Evolutionary conservation across 2,113 vertebrate species (phyloP), one percentile per base, ranked within the genome.

Genomic region (Platichthys flesus): DNA sequence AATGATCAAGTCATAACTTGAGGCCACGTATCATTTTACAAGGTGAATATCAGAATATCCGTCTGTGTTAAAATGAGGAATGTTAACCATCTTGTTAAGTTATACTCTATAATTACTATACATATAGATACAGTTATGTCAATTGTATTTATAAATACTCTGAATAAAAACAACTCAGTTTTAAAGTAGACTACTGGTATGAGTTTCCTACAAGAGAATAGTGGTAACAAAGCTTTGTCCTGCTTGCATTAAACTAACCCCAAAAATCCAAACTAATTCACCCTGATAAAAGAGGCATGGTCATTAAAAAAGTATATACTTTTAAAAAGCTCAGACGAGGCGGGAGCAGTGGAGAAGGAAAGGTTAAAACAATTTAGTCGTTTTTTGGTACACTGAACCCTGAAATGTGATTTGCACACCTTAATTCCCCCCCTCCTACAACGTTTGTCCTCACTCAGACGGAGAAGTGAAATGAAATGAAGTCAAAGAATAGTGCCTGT

Each of bases 381-480:
- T 77, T 87, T 84, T 88, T 88, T 85, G 87, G 89, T 91, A 92
- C 78, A 82, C 74, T 91, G 88, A 92, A 93, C 89, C 91, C 86
- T 88, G 92, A 92, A 93, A 93, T 91, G 91, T 92, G 90, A 92
- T 93, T 93, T 92, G 86, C 89, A 91, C 90, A 93, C 90, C 90
- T 89, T 91, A 92, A 93, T 92, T 92, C 88, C 84, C 91, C 91
- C 81, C 81, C 88, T 85, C 85, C 88, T 90, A 86, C 90, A 81
- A 87, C 88, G 79, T 89, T 90, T 90, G 85, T 91, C 85, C 90
- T 78, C 75, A 42, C 86, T 90, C 86, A 90, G 86, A 91, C 76
- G 70, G 82, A 91, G 85, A 90, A 92, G 91, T 78, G 67, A 90
- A 93, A 91, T 83, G 81, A 91, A 93, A 92, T 90, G 82, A 93